phyloP scores from a whole-genome alignment of 2,797 vertebrate species.

The Sardinella longiceps region DNA sequence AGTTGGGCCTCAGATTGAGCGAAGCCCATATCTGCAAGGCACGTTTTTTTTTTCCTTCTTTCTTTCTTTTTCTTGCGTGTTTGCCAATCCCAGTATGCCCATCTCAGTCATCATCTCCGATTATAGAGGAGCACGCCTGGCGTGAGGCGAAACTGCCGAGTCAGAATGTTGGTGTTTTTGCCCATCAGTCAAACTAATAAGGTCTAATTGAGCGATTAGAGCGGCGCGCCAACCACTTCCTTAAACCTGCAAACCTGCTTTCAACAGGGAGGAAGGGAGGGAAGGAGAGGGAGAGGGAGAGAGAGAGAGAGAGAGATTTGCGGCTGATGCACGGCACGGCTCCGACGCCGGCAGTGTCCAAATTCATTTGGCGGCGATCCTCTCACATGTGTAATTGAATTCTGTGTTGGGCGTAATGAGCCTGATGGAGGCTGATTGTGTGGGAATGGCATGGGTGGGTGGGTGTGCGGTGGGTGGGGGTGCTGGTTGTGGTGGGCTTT shows the following conservation, averaged over 20 bases:
- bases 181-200: slow-evolving; percentile 12
- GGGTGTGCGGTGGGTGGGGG: neutral
- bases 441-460: neutral
- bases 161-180: neutral
- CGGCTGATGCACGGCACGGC: neutral
- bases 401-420: slow-evolving; percentile 16
- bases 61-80: neutral
- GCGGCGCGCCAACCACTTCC: neutral
- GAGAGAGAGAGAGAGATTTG: neutral
- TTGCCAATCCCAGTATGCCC: neutral
- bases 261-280: neutral
- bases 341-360: neutral
- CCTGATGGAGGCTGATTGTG: slow-evolving; percentile 6
- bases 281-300: too few relatives aligned
- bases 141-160: neutral
- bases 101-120: neutral
- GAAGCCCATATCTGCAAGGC: neutral
- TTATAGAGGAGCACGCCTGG: neutral
- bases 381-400: slow-evolving; percentile 20
- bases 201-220: slow-evolving; percentile 1
- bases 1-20: neutral
- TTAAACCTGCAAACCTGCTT: neutral
- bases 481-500: neutral
- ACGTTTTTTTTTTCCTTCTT: too few relatives aligned
- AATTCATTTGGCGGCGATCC: neutral